Conservation (phyloP, 2,888 invertebrate species). For the Noctua fimbriata region DNA sequence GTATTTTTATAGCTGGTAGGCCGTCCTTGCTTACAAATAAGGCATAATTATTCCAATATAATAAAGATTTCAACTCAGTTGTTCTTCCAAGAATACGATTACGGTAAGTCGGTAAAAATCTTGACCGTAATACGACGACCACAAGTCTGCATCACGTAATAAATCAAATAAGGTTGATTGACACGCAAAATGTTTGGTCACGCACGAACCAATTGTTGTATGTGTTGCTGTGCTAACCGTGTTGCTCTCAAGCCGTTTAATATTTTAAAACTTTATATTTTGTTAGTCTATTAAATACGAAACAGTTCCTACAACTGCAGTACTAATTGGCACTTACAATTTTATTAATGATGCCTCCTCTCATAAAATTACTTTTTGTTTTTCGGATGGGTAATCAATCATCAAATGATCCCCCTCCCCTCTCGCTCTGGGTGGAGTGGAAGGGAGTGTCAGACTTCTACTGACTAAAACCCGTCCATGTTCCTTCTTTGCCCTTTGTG, state of each 20-base stretch:
- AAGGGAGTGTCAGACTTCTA: too few species aligned
- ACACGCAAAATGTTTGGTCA: constrained; percentile 52
- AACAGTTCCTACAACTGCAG: not conserved
- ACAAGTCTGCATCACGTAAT: constrained; percentile 40
- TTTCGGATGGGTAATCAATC: too few species aligned
- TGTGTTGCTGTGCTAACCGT: constrained; percentile 16
- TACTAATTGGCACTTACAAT: too few species aligned
- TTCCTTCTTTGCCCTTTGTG: too few species aligned
- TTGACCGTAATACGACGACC: constrained; percentile 48
- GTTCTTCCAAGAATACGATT: constrained; percentile 2
- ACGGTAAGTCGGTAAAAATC: constrained; percentile 20
- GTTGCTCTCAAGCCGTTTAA: constrained; percentile 27
- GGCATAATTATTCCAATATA: not conserved
- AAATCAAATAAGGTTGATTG: constrained; percentile 52
- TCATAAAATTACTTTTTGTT: not conserved
- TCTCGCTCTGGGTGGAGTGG: too few species aligned
- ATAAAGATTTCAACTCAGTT: not conserved
- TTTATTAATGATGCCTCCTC: too few species aligned
- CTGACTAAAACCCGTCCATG: too few species aligned
- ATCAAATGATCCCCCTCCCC: too few species aligned
- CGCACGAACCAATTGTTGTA: constrained; percentile 34
- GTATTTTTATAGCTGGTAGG: constrained; percentile 18
- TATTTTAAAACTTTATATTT: not conserved
- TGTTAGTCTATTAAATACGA: not conserved
- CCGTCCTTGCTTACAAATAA: constrained; percentile 27